phyloP scores from a whole-genome alignment of 2,113 vertebrate species.

The Bothrops jararaca region DNA sequence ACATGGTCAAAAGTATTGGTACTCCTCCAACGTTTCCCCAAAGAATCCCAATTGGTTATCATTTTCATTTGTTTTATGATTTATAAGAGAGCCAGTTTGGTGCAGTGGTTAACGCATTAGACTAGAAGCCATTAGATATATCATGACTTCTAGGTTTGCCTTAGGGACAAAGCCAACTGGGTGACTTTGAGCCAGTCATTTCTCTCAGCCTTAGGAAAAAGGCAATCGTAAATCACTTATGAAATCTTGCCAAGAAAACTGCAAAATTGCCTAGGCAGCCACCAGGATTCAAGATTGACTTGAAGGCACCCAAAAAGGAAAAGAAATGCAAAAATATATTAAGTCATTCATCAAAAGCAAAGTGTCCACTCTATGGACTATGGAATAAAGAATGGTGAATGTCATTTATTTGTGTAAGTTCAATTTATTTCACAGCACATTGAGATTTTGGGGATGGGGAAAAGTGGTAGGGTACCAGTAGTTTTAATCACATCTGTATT shows the following conservation, averaged over 20 bases:
- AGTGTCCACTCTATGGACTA: no score
- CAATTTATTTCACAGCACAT: not conserved
- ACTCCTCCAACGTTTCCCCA: not conserved
- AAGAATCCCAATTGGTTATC: not conserved
- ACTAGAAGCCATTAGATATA: not conserved
- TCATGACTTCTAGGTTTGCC: not conserved
- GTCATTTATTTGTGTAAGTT: not conserved
- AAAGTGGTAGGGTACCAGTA: not conserved
- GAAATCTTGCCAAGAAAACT: not conserved
- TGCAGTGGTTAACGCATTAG: not conserved
- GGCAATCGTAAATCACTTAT: not conserved
- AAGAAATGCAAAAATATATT: not conserved
- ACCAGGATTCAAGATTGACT: not conserved
- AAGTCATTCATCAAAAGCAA: not conserved
- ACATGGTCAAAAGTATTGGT: not conserved
- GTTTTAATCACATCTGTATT: not conserved
- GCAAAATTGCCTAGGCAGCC: not conserved
- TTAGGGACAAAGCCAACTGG: not conserved
- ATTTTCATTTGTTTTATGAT: not conserved
- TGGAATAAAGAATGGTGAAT: no score
- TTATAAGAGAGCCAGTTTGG: not conserved
- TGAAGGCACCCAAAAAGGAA: not conserved
- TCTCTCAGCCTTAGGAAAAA: not conserved
- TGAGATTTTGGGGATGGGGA: not conserved
- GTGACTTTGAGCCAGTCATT: not conserved